A percentile compares a stretch with the other conserved stretches of the same genome.
These are phyloP conservation scores for Amblyjoppa fuscipennis DNA, from an alignment of 2,888 invertebrate genomes.

Conservation along the genomic window DNA sequence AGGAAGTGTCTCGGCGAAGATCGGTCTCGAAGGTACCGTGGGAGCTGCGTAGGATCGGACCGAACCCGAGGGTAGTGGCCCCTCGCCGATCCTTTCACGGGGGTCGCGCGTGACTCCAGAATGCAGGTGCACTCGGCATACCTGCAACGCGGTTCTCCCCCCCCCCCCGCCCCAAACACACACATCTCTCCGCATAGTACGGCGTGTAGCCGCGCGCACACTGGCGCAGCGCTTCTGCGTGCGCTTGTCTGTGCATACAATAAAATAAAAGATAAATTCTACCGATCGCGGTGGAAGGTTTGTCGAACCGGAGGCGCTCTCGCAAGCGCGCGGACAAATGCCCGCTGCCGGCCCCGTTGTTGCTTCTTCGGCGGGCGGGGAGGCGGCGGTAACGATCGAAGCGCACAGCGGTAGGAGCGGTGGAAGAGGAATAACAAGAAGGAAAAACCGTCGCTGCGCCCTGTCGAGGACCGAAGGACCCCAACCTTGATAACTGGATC, in stretches of 20 bases:
- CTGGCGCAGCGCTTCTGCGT: background rate
- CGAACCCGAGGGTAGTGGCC: constrained; percentile 48
- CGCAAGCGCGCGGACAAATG: constrained; percentile 15
- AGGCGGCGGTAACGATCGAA: constrained; percentile 70
- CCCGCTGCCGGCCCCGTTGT: background rate
- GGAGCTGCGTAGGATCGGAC: background rate
- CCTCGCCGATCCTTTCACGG: constrained; percentile 45
- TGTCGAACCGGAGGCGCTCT: constrained; percentile 60
- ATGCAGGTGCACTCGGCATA: constrained; percentile 34
- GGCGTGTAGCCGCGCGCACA: background rate
- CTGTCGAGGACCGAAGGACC: constrained; percentile 70
- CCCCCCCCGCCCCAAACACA: background rate
- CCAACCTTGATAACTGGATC: constrained; percentile 81
- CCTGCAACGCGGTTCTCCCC: constrained; percentile 14
- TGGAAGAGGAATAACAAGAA: constrained; percentile 33
- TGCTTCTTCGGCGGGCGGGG: background rate
- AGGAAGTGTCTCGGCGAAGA: constrained; percentile 17
- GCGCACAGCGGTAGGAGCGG: constrained; percentile 39
- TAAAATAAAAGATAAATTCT: constrained; percentile 24
- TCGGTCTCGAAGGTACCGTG: constrained; percentile 19
- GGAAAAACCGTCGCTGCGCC: constrained; percentile 33
- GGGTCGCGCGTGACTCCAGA: constrained; percentile 40
- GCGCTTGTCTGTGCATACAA: constrained; percentile 9
- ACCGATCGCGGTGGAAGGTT: constrained; percentile 67
- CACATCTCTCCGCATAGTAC: constrained; percentile 8